A percentile compares a stretch with the other conserved stretches of the same genome.
Evolutionary conservation across 2,888 invertebrate species (phyloP).

Genomic region (Dendrolimus pini): DNA sequence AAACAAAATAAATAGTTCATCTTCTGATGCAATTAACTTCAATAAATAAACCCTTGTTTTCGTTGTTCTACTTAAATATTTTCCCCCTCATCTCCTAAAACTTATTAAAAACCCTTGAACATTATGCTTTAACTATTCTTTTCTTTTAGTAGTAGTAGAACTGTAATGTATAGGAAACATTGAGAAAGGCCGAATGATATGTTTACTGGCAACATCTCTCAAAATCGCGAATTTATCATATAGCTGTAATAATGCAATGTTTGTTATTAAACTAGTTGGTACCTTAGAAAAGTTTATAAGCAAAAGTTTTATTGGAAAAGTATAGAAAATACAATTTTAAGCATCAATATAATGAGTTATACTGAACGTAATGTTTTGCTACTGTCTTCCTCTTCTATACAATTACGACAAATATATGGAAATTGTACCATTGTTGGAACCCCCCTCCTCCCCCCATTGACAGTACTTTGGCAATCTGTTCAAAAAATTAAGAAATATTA

Average conservation of each 20-base stretch:
- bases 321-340: too few species aligned
- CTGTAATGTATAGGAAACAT: slow-evolving; percentile 34
- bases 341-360: too few species aligned
- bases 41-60: slow-evolving; percentile 9
- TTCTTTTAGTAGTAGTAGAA: slow-evolving; percentile 30
- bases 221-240: slow-evolving; percentile 66
- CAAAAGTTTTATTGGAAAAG: slow-evolving; percentile 17
- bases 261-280: slow-evolving; percentile 27
- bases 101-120: slow-evolving; percentile 13
- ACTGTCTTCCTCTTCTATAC: too few species aligned
- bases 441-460: too few species aligned
- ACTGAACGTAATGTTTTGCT: too few species aligned
- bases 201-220: slow-evolving; percentile 72
- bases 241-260: slow-evolving; percentile 62
- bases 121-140: slow-evolving; percentile 19
- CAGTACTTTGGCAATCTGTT: too few species aligned
- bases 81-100: slow-evolving; percentile 22
- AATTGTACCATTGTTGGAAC: too few species aligned
- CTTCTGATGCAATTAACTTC: slow-evolving; percentile 8
- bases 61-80: background rate
- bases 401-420: too few species aligned
- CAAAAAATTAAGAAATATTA: too few species aligned
- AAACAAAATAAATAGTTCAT: too few species aligned
- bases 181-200: slow-evolving; percentile 73
- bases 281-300: slow-evolving; percentile 15